Percentiles rank a stretch among this genome's conserved stretches.
Evolutionary conservation across 2,888 invertebrate genomes (phyloP).

Genomic region (Gibbula magus): DNA sequence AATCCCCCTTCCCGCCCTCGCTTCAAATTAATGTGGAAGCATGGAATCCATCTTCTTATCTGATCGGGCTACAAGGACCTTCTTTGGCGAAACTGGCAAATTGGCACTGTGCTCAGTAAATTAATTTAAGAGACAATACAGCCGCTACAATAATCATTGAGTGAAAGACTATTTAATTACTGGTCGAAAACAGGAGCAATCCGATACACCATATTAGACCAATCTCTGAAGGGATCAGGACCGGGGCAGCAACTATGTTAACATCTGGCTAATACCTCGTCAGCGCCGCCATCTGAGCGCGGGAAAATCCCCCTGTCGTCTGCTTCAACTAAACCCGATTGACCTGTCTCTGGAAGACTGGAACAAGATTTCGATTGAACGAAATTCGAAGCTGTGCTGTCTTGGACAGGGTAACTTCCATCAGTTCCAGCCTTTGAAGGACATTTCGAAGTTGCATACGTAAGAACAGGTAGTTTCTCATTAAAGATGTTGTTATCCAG

Average conservation of each 20-base stretch:
- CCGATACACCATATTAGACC: constrained; percentile 19
- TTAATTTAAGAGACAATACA: constrained; percentile 23
- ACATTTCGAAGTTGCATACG: no score
- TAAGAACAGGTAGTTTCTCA: no score
- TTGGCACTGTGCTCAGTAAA: constrained; percentile 18
- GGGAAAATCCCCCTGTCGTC: constrained; percentile 8
- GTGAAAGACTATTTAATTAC: constrained; percentile 18
- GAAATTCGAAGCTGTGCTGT: no score
- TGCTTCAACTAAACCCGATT: neutral
- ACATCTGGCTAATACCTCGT: constrained; percentile 19
- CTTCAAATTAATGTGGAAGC: constrained; percentile 6
- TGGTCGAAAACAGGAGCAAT: constrained; percentile 12
- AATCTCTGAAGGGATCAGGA: neutral
- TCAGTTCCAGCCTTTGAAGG: no score
- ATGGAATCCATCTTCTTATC: constrained; percentile 10
- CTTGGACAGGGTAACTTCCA: no score
- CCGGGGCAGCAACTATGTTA: neutral
- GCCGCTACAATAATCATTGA: constrained; percentile 23
- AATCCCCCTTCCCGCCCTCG: constrained; percentile 12
- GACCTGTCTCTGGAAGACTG: no score
- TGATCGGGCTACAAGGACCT: neutral
- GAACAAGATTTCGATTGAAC: no score
- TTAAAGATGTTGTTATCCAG: no score
- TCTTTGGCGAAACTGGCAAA: neutral
- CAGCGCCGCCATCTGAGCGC: neutral